A percentile compares a stretch with the other conserved stretches of the same genome.
Conservation (phyloP, 2,888 invertebrate species). For the Chalcis sispes region DNA sequence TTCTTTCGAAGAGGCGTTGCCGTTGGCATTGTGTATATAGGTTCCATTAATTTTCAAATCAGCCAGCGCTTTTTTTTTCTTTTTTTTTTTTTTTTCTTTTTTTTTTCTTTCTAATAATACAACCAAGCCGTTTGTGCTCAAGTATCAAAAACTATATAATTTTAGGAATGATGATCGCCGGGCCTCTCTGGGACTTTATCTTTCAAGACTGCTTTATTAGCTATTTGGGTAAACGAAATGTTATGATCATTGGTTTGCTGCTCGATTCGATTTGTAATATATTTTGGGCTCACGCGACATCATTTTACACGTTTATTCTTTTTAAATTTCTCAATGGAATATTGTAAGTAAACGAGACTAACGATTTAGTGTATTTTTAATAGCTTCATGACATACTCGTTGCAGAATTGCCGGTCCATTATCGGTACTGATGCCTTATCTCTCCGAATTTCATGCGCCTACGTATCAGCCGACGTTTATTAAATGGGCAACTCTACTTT, state of each 20-base stretch:
- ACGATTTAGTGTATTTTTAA: neutral
- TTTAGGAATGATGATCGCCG: constrained; percentile 86
- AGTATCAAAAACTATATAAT: neutral
- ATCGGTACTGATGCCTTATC: constrained; percentile 83
- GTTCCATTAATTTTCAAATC: constrained; percentile 73
- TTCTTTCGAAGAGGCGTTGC: constrained; percentile 84
- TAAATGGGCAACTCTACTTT: constrained; percentile 82
- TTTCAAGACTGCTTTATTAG: constrained; percentile 84
- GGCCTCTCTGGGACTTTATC: constrained; percentile 86
- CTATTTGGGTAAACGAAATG: constrained; percentile 82
- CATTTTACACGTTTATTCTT: constrained; percentile 81
- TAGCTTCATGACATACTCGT: neutral
- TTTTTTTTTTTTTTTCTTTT: no score
- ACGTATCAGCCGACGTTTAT: constrained; percentile 82
- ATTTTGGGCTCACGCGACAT: constrained; percentile 82
- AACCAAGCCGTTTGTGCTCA: neutral
- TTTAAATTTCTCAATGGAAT: constrained; percentile 86
- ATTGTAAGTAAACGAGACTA: constrained; percentile 79
- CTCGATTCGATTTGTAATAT: constrained; percentile 81
- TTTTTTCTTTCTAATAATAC: no score
- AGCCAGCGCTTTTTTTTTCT: no score
- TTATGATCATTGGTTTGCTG: constrained; percentile 83
- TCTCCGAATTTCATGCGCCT: constrained; percentile 85
- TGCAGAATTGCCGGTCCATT: constrained; percentile 83
- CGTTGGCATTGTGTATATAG: constrained; percentile 85